phyloP scores from a whole-genome alignment of 2,797 vertebrate species.

The Calcarius lapponicus region DNA sequence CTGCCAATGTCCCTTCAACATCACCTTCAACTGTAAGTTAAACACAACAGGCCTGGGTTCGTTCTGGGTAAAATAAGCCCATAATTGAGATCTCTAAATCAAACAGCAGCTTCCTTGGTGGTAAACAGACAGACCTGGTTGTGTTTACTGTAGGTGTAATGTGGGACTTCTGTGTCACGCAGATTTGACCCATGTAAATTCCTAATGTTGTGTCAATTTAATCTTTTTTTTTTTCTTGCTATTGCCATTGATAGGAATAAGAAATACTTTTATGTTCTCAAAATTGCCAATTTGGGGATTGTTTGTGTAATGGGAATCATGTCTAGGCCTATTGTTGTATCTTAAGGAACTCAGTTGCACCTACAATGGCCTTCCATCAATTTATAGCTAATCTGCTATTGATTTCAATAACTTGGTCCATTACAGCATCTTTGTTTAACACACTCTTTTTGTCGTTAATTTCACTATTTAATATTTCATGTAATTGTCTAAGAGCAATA shows the following conservation, averaged over 20 bases:
- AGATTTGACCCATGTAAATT: not conserved
- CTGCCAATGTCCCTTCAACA: not conserved
- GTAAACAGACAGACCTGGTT: not conserved
- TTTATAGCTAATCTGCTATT: not conserved
- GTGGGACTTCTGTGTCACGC: not conserved
- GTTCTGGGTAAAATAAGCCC: not conserved
- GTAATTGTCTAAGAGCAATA: not conserved
- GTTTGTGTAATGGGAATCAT: not conserved
- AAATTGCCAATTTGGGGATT: not conserved
- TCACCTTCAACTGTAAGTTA: not conserved
- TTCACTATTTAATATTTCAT: conserved; percentile 23
- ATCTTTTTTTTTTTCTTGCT: not conserved
- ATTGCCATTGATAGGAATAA: not conserved
- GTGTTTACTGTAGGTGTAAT: not conserved
- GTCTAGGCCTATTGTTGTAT: not conserved
- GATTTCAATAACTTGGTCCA: not conserved
- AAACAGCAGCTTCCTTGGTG: not conserved
- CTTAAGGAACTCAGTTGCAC: not conserved
- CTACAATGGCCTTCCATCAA: not conserved
- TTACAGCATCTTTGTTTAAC: not conserved
- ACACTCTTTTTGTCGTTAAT: not conserved
- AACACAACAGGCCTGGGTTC: not conserved
- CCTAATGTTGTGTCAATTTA: not conserved
- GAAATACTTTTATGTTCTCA: not conserved
- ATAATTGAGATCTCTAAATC: not conserved